A percentile compares a stretch with the other conserved stretches of the same genome.
phyloP scores from a whole-genome alignment of 2,888 invertebrate species.

The Hyalella azteca region DNA sequence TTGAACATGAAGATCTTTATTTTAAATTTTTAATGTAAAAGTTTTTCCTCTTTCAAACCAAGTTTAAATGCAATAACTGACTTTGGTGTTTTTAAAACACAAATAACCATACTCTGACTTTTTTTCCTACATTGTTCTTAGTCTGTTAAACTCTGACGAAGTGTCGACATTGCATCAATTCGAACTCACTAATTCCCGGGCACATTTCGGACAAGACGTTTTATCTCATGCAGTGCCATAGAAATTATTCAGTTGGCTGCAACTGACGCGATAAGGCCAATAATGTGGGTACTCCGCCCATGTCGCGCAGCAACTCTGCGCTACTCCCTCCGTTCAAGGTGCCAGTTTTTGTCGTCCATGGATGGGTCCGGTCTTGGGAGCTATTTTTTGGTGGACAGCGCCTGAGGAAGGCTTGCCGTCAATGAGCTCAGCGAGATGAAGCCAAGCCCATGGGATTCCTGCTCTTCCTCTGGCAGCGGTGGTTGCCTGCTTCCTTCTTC shows the following conservation, averaged over 20 bases:
- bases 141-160: no score
- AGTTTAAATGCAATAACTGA: no score
- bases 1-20: no score
- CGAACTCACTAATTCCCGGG: no score
- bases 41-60: no score
- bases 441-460: conserved; percentile 35
- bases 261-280: conserved; percentile 16
- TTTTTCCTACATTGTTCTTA: no score
- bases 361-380: conserved; percentile 1
- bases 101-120: no score
- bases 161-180: no score
- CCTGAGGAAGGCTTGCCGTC: conserved; percentile 32
- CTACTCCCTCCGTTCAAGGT: neutral
- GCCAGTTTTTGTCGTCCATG: neutral
- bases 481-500: neutral
- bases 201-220: no score
- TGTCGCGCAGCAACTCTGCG: neutral
- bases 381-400: conserved; percentile 3
- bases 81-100: no score
- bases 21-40: no score
- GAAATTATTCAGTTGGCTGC: neutral
- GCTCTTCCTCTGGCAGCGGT: neutral
- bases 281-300: conserved; percentile 30
- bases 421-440: conserved; percentile 16
- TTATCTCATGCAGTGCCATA: neutral